Evolutionary conservation across 2,113 vertebrate genomes (phyloP), one percentile per base, ranked within the genome.

Genomic region (Hydrochoerus hydrochaeris): DNA sequence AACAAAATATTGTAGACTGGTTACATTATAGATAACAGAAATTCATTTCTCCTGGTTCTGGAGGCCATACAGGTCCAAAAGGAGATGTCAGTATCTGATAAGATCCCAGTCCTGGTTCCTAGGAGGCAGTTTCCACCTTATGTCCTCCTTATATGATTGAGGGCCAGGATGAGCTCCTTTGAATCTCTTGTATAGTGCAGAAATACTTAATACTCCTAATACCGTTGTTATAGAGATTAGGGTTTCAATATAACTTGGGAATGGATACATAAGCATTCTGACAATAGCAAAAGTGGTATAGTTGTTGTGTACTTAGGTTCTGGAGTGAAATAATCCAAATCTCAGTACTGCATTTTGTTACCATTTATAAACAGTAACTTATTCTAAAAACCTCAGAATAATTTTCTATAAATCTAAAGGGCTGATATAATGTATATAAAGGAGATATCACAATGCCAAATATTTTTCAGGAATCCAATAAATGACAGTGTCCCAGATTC

Each of bases 391-490:
- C 14, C 14, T 78, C 32, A 75, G 63, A 54, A 49, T 83, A 49
- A 69, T 86, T 90, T 89, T 87, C 67, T 93, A 57, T 62, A 69
- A 69, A 83, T 28, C 65, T 73, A 67, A 58, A 83, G 7, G 19
- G 67, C 86, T 86, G 14, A 89, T 22, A 49, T 60, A 89, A 58
- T 65, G 35, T 38, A 54, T 89, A 8, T 88, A 89, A 89, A 86
- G 26, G 22, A 73, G 8, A 67, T 10, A 41, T 95, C 32, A 16
- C 41, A 67, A 60, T 46, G 46, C 57, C 69, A 93, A 71, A n/a
- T 94, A 65, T 93, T 93, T 84, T 80, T 8, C 13, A 84, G 35
- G 38, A 93, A 90, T 96, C 93, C 26, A 71, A n/a, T 90, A 84
- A 62, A 62, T 84, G 30, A 49, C 11, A 67, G 35, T 12, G 30